phyloP scores from a whole-genome alignment of 2,113 vertebrate species.

The Triplophysa rosa region DNA sequence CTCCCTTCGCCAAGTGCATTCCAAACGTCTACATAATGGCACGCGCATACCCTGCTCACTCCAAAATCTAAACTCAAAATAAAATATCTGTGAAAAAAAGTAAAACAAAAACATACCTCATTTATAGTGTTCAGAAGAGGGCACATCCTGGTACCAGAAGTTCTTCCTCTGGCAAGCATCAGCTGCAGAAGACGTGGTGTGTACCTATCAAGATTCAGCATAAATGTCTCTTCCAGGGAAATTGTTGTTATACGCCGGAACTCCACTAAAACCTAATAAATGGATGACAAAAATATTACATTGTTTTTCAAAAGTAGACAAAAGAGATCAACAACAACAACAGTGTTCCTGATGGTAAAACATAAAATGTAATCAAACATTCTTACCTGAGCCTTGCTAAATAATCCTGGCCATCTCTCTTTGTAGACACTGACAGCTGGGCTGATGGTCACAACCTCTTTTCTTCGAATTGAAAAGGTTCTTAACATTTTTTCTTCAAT shows the following conservation, averaged over 20 bases:
- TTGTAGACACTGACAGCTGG: neutral
- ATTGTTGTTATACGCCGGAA: constrained; percentile 17
- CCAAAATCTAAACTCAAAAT: neutral
- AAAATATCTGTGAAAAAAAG: constrained; percentile 6
- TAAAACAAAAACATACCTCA: neutral
- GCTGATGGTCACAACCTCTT: neutral
- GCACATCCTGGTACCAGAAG: neutral
- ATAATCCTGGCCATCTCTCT: no score
- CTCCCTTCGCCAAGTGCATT: no score
- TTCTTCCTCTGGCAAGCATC: constrained; percentile 20
- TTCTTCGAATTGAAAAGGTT: neutral
- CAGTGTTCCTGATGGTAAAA: no score
- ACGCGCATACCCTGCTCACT: no score
- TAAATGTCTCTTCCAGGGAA: neutral
- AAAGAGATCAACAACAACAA: no score
- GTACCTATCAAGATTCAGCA: constrained; percentile 11
- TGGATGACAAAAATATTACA: neutral
- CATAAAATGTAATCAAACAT: no score
- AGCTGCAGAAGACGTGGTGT: constrained; percentile 16
- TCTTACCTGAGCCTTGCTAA: no score
- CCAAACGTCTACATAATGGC: no score
- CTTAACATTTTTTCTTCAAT: neutral
- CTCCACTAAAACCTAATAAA: constrained; percentile 14
- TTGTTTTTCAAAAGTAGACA: no score
- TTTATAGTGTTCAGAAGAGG: constrained; percentile 20